Evolutionary conservation across 1,140 invertebrate species (phyloP).

Genomic region (Dreissena rostriformis): DNA sequence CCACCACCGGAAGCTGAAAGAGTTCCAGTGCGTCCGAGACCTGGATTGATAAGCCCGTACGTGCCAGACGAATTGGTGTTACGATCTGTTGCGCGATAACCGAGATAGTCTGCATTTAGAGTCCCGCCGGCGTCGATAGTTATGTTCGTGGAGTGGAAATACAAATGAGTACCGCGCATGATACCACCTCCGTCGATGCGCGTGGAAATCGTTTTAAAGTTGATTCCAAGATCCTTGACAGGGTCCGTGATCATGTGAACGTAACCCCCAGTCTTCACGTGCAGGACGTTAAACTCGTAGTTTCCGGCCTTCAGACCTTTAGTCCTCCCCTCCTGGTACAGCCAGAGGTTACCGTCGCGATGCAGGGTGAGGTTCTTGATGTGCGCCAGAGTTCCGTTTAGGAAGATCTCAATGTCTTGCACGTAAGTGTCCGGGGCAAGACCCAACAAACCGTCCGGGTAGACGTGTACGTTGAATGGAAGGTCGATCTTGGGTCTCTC

Average conservation of each 20-base stretch:
- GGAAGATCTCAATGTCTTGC: constrained; percentile 69
- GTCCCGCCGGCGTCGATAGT: constrained; percentile 69
- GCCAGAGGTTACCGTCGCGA: constrained; percentile 66
- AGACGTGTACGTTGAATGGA: constrained; percentile 72
- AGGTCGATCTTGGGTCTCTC: constrained; percentile 67
- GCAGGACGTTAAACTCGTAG: constrained; percentile 68
- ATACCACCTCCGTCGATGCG: constrained; percentile 72
- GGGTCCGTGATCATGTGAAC: constrained; percentile 72
- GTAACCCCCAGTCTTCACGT: constrained; percentile 70
- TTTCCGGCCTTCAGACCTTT: constrained; percentile 54
- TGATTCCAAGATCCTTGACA: constrained; percentile 64
- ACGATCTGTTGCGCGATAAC: constrained; percentile 66
- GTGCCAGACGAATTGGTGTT: constrained; percentile 50
- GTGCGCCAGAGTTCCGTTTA: constrained; percentile 72
- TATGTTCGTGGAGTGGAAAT: constrained; percentile 67
- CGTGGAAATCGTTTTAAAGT: constrained; percentile 60
- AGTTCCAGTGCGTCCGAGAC: constrained; percentile 58
- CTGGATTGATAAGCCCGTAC: constrained; percentile 71
- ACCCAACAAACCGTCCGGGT: constrained; percentile 68
- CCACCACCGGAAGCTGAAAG: constrained; percentile 65
- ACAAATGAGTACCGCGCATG: constrained; percentile 68
- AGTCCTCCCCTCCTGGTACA: constrained; percentile 67
- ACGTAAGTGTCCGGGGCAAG: constrained; percentile 69
- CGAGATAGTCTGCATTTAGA: constrained; percentile 69
- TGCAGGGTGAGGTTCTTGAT: constrained; percentile 72